A percentile compares a stretch with the other conserved stretches of the same genome.
Evolutionary conservation across 2,888 invertebrate genomes (phyloP).

Genomic region (Ommatoiulus sabulosus): DNA sequence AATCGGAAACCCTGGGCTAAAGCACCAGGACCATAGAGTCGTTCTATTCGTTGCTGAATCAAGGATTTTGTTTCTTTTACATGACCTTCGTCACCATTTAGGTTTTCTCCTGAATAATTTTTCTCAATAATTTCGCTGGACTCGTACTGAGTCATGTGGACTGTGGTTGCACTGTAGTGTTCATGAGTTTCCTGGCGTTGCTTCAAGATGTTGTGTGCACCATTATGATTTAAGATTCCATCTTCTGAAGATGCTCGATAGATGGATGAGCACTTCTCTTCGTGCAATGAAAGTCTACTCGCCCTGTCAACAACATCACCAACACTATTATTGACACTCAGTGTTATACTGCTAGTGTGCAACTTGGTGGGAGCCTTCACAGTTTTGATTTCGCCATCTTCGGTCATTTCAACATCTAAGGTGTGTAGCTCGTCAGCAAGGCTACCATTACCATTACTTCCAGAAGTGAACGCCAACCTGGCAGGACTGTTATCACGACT

Average conservation of each 20-base stretch:
- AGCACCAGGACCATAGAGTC: conserved; percentile 88
- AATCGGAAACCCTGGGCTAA: conserved; percentile 82
- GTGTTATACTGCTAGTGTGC: conserved; percentile 49
- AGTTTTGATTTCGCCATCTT: conserved; percentile 18
- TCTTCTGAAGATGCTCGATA: conserved; percentile 51
- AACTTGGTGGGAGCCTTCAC: not conserved
- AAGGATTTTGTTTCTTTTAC: conserved; percentile 72
- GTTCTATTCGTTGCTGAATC: conserved; percentile 88
- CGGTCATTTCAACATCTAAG: conserved; percentile 32
- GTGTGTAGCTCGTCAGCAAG: conserved; percentile 27
- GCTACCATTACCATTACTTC: not conserved
- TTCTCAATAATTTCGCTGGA: conserved; percentile 37
- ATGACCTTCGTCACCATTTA: not conserved
- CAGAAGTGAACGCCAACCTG: conserved; percentile 60
- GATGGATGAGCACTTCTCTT: not conserved
- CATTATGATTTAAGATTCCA: conserved; percentile 46
- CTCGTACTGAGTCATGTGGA: conserved; percentile 1
- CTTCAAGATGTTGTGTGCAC: not conserved
- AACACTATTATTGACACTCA: conserved; percentile 49
- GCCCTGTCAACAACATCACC: conserved; percentile 50
- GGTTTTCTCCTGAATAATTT: not conserved
- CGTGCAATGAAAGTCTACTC: not conserved
- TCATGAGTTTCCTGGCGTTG: not conserved
- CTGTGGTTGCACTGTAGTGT: conserved; percentile 10
- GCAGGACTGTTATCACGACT: conserved; percentile 69